Evolutionary conservation across 2,113 vertebrate species (phyloP).

Genomic region (human): DNA sequence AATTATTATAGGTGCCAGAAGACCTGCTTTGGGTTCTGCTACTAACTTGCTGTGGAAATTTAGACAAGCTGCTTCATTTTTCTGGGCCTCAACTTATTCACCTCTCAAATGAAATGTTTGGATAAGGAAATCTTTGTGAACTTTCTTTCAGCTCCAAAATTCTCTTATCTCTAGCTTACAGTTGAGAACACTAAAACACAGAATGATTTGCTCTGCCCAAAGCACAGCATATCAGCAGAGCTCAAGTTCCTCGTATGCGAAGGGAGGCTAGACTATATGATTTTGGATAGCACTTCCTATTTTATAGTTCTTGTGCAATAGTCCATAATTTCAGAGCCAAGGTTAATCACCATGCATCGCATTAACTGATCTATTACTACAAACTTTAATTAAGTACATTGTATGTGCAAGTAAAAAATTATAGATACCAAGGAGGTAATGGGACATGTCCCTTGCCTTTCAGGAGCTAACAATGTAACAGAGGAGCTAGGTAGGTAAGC

Average conservation of each 20-base stretch:
- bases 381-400: background rate
- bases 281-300: background rate
- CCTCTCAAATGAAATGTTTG: background rate
- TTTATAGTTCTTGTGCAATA: background rate
- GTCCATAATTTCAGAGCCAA: background rate
- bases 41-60: background rate
- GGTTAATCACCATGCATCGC: background rate
- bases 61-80: background rate
- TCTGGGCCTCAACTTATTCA: background rate
- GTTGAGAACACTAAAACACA: background rate
- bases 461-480: background rate
- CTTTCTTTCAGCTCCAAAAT: slow-evolving; percentile 14
- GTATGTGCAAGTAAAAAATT: background rate
- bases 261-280: background rate
- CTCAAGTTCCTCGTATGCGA: background rate
- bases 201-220: background rate
- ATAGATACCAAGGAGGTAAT: background rate
- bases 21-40: background rate
- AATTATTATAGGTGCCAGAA: background rate
- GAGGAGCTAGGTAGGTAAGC: background rate
- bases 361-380: background rate
- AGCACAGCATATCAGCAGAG: background rate
- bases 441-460: background rate
- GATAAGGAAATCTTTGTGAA: background rate
- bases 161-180: background rate